Evolutionary conservation across 2,113 vertebrate genomes (phyloP).

Genomic region (Trochalopteron elliotii): DNA sequence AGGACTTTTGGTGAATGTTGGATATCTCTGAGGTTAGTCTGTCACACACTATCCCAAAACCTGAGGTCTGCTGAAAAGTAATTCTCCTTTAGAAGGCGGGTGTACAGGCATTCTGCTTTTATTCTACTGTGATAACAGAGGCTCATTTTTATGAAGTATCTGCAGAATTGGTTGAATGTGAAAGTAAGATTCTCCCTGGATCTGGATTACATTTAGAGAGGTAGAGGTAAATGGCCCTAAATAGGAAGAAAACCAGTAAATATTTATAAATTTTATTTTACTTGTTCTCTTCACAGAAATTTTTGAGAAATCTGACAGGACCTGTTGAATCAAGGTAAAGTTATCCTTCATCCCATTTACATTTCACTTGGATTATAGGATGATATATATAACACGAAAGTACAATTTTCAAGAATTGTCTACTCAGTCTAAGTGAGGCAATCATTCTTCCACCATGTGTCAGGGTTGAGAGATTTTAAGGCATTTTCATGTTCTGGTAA

Average conservation of each 20-base stretch:
- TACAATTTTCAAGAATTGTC: neutral
- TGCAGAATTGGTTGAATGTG: neutral
- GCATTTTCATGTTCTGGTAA: neutral
- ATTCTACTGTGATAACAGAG: neutral
- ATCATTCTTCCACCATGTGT: neutral
- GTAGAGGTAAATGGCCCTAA: neutral
- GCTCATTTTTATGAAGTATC: neutral
- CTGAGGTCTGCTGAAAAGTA: neutral
- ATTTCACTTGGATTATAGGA: neutral
- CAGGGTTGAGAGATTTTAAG: neutral
- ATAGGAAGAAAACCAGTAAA: neutral
- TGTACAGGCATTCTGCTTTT: neutral
- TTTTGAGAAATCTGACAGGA: neutral
- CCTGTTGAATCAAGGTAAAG: neutral
- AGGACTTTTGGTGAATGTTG: neutral
- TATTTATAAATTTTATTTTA: neutral
- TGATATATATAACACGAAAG: neutral
- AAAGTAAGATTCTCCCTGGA: neutral
- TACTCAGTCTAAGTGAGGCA: neutral
- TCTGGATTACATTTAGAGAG: neutral
- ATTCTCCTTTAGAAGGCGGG: rapidly evolving
- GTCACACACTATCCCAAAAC: neutral
- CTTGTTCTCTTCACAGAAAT: neutral
- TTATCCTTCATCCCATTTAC: neutral
- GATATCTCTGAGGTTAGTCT: neutral